Percentiles rank a stretch among this genome's conserved stretches.
phyloP scores from a whole-genome alignment of 2,113 vertebrate species.

The Channa argus region DNA sequence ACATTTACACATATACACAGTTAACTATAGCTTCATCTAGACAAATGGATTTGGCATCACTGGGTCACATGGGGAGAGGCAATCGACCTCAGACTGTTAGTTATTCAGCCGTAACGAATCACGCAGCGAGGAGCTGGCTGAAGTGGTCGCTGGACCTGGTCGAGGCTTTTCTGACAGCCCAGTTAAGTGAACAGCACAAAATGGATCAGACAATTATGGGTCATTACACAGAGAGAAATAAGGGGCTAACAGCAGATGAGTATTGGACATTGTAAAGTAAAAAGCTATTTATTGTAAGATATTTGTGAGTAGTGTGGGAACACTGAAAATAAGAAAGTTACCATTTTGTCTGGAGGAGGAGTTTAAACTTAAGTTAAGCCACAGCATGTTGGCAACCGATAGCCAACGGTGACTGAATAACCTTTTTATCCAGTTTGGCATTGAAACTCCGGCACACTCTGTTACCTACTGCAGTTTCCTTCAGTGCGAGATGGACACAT shows the following conservation, averaged over 20 bases:
- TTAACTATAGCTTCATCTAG: background rate
- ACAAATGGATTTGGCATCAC: conserved; percentile 28
- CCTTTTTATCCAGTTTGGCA: background rate
- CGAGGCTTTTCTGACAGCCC: background rate
- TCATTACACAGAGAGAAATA: no score
- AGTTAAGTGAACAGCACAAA: no score
- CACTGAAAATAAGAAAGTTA: background rate
- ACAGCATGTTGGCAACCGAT: no score
- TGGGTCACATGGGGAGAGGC: conserved; percentile 29
- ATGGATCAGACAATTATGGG: no score
- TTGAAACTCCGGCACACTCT: no score
- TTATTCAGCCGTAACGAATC: conserved; percentile 26
- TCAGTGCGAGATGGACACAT: conserved; percentile 14
- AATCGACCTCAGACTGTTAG: conserved; percentile 23
- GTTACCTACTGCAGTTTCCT: background rate
- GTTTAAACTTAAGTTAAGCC: no score
- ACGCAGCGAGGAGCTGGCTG: background rate
- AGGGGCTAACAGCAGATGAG: no score
- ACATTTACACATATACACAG: background rate
- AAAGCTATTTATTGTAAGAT: no score
- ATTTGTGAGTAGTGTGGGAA: no score
- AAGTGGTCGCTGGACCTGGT: conserved; percentile 12
- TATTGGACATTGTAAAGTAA: no score
- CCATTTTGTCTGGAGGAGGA: no score
- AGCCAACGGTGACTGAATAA: background rate